Evolutionary conservation across 2,888 invertebrate genomes (phyloP), one percentile per base, ranked within the genome.

Genomic region (Augochlorella aurata): DNA sequence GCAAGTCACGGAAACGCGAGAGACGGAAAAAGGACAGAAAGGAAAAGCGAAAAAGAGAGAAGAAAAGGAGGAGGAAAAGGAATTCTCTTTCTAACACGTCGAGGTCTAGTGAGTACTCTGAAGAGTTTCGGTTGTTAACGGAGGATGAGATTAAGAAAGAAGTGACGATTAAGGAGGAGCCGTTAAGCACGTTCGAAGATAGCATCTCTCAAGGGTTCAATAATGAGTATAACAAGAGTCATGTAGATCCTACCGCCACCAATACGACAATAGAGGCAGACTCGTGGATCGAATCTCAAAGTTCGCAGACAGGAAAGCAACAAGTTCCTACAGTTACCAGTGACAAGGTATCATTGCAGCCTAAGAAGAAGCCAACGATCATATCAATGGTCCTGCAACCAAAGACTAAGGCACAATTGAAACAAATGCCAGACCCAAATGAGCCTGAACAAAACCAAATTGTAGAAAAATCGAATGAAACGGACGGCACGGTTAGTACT

Each of bases 371-470:
- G 50, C 24, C 76, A 2, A 4, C 67, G 7, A 47, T 66, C 14
- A 24, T 52, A 21, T 50, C 69, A 1, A 74, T 47, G 69, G 58
- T 71, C 8, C 45, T 21, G 16, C 86, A 73, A 38, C 85, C 79
- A 12, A 92, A 91, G 50, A 91, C 91, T 0, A 92, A 91, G 54
- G 89, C 91, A 0, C 92, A 93, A 21, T 70, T 91, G 10, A 93
- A 93, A 66, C 89, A 90, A 49, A 88, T 90, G 89, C 90, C 91
- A 0, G 91, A 89, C 10, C 66, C 72, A 9, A 54, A 10, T 24
- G 75, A 81, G 12, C 71, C n/a, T 18, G 69, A 67, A 12, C 78
- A 61, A 16, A 78, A 18, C 12, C 50, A 72, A 21, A 10, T 54
- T 29, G 29, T 21, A 16, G 63, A 75, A 14, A 67, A 76, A 14